Evolutionary conservation across 2,113 vertebrate genomes (phyloP), one percentile per base, ranked within the genome.

Genomic region (Tetrao urogallus): DNA sequence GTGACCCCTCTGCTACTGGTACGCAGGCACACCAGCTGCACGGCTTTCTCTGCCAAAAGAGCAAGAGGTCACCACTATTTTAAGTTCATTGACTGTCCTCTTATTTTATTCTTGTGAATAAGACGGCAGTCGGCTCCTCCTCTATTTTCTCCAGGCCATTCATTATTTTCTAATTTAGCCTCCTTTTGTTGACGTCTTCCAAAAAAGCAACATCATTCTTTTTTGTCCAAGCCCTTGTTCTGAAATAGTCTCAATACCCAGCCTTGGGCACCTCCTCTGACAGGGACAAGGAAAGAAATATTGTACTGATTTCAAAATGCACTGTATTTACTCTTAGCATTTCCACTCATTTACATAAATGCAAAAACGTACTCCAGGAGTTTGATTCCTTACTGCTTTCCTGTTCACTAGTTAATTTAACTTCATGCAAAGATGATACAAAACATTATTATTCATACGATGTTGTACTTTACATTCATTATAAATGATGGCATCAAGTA

Each of bases 31-130:
- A 38, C n/a, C 90, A 95, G 96, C 96, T 95, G 92, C 34, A 79
- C 64, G 90, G 79, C 86, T 94, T 88, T 80, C 90, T 90, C 82
- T 66, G 76, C 88, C 80, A 93, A 77, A 83, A 70, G 90, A 95
- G 94, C 93, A 91, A 90, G 32, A 94, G 90, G 94, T 94, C 96
- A 96, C 61, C 79, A 70, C 86, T 93, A 89, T 92, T 94, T 88
- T 88, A 85, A 95, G 77, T 74, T 71, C 82, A 93, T 77, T 94
- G 80, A 93, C 75, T 93, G n/a, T 75, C 76, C 65, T 38, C 22
- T 93, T 89, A 85, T 94, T 96, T 91, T 52, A 91, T 64, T 47
- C 60, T 22, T 74, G 76, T 70, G 91, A 91, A 94, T 77, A 71
- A 73, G 89, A 82, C 57, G 42, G 73, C 56, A 89, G 84, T 80